These are phyloP conservation scores for Rhopalosiphum padi DNA, from an alignment of 1,140 invertebrate genomes.

Conservation along the genomic window DNA sequence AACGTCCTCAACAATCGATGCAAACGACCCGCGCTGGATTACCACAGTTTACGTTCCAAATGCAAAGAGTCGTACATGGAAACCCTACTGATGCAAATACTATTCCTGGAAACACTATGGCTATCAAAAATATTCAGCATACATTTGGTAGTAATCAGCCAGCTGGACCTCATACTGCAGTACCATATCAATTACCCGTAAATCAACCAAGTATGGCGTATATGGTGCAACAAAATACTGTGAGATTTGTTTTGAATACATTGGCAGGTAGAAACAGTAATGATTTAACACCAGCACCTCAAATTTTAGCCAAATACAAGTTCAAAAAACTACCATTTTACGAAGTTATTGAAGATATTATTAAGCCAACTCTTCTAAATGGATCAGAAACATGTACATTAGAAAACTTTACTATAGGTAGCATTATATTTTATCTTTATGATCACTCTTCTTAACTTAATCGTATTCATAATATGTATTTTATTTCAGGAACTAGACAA, in stretches of 20 bases:
- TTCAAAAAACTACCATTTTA: constrained; percentile 84
- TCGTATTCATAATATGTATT: neutral
- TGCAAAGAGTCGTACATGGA: neutral
- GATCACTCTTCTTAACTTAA: neutral
- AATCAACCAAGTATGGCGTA: neutral
- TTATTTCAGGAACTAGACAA: constrained; percentile 1
- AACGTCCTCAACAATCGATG: neutral
- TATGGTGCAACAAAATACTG: neutral
- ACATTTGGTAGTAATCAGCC: neutral
- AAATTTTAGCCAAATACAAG: constrained; percentile 78
- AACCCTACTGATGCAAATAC: too few relatives aligned
- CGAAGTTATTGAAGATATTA: constrained; percentile 83
- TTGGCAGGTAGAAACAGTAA: neutral
- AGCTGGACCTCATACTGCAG: neutral
- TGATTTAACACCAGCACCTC: neutral
- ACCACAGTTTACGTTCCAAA: neutral
- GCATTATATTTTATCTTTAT: neutral
- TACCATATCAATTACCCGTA: constrained; percentile 65
- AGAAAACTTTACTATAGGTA: neutral
- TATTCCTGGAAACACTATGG: too few relatives aligned
- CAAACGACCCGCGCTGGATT: neutral
- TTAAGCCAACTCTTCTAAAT: constrained; percentile 71
- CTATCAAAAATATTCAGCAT: neutral
- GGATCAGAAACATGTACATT: neutral
- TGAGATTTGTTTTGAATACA: neutral